Evolutionary conservation across 1,140 invertebrate genomes (phyloP).

Genomic region (Platorchestia sp.): DNA sequence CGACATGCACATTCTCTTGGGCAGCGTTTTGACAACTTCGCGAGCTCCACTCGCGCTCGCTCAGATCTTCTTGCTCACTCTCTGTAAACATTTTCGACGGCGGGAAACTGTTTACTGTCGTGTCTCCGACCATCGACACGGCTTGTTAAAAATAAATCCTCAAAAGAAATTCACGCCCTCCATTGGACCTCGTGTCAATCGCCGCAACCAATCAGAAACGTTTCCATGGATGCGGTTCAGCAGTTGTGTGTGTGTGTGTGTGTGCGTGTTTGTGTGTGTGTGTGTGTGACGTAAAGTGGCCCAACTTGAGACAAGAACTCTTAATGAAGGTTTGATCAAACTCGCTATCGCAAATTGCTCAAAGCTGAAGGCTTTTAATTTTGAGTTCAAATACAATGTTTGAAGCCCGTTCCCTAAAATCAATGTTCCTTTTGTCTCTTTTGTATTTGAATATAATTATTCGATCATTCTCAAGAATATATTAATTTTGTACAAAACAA

Average conservation of each 20-base stretch:
- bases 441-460: too few species aligned
- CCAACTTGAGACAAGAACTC: background rate
- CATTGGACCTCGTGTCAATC: background rate
- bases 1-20: background rate
- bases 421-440: too few species aligned
- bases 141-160: background rate
- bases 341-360: background rate
- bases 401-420: background rate
- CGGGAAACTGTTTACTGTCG: background rate
- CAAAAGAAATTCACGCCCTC: background rate
- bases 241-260: background rate
- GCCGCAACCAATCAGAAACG: background rate
- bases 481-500: too few species aligned
- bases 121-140: background rate
- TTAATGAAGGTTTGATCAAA: background rate
- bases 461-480: too few species aligned
- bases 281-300: background rate
- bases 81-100: background rate
- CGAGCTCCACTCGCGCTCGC: background rate
- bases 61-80: background rate
- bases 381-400: background rate
- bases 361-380: background rate
- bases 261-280: background rate
- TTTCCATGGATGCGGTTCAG: background rate
- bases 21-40: background rate